A percentile compares a stretch with the other conserved stretches of the same genome.
Evolutionary conservation across 2,888 invertebrate species (phyloP).

Genomic region (Eudemis profundana): DNA sequence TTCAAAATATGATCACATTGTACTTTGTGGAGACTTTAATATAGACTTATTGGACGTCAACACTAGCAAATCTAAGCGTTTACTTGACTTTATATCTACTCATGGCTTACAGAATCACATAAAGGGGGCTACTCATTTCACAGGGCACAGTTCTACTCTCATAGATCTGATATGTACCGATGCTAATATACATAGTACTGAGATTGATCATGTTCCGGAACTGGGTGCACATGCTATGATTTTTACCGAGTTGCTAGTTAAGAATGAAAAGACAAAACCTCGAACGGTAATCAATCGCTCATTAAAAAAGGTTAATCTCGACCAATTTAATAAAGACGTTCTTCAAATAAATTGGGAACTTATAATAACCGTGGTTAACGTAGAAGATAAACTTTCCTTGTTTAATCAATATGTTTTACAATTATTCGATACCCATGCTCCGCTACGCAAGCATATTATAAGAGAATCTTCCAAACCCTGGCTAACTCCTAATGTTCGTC

Average conservation of each 20-base stretch:
- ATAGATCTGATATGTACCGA: background rate
- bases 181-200: background rate
- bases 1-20: background rate
- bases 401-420: background rate
- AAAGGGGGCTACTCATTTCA: too few species aligned
- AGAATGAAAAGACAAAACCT: background rate
- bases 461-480: background rate
- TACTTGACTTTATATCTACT: background rate
- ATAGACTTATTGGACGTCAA: background rate
- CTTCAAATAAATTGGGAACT: background rate
- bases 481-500: background rate
- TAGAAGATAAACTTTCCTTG: background rate
- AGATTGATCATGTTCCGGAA: background rate
- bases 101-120: background rate
- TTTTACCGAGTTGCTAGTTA: background rate
- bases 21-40: slow-evolving; percentile 15
- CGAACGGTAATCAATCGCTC: background rate
- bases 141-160: background rate
- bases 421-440: background rate
- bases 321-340: background rate
- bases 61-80: background rate
- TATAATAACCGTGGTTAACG: background rate
- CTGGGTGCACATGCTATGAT: slow-evolving; percentile 6
- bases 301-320: background rate
- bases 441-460: background rate